Evolutionary conservation across 2,888 invertebrate species (phyloP).

Genomic region (Papilio gigon): DNA sequence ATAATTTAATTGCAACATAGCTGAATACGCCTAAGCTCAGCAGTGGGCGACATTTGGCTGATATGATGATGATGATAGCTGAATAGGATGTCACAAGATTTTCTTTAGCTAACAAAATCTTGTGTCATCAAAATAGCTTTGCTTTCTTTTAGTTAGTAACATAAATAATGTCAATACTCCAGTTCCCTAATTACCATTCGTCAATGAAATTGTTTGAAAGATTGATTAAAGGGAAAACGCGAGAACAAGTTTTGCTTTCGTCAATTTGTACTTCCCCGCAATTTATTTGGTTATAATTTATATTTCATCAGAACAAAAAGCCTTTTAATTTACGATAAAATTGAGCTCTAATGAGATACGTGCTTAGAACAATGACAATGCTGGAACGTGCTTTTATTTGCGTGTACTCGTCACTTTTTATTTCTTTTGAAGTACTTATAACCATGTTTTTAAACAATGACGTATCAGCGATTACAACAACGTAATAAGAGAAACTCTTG

Average conservation of each 20-base stretch:
- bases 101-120: too few species aligned
- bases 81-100: too few species aligned
- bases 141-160: too few species aligned
- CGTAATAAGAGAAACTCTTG: not conserved
- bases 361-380: slow-evolving; percentile 20
- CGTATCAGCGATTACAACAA: not conserved
- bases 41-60: too few species aligned
- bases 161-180: too few species aligned
- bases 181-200: slow-evolving; percentile 5
- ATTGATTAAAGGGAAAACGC: slow-evolving; percentile 31
- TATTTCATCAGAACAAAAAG: slow-evolving; percentile 28
- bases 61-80: too few species aligned
- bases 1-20: not conserved
- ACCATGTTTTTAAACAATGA: not conserved
- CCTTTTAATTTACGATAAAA: slow-evolving; percentile 33
- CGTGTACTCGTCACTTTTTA: not conserved
- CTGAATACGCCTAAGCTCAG: too few species aligned
- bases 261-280: slow-evolving; percentile 24
- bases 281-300: slow-evolving; percentile 26
- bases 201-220: slow-evolving; percentile 16
- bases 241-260: slow-evolving; percentile 25
- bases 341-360: slow-evolving; percentile 32
- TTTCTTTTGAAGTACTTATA: not conserved
- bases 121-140: too few species aligned
- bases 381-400: not conserved